Conservation (phyloP, 2,797 vertebrate genomes). For the Rhinophrynus dorsalis region DNA sequence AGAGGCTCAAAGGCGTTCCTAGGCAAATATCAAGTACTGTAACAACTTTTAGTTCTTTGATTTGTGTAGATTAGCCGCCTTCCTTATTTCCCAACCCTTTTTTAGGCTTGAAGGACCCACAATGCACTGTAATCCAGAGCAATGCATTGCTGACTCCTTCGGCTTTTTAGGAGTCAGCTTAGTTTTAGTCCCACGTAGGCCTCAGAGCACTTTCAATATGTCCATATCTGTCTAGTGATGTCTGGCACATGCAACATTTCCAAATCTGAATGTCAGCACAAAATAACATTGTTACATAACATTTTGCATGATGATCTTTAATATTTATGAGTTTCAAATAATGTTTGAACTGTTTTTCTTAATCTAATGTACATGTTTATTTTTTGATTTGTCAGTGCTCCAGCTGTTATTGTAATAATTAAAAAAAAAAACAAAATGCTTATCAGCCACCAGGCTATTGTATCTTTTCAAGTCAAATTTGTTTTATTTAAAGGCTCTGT, state of each 20-base stretch:
- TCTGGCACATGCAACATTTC: slow-evolving; percentile 84
- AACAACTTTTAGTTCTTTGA: slow-evolving; percentile 67
- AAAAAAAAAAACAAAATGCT: no score
- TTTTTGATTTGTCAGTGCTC: slow-evolving; percentile 70
- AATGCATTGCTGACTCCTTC: slow-evolving; percentile 23
- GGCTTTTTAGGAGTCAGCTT: slow-evolving; percentile 18
- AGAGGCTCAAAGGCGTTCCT: slow-evolving; percentile 76
- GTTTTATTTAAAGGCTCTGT: no score
- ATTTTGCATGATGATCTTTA: slow-evolving; percentile 91
- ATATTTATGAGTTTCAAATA: slow-evolving; percentile 73
- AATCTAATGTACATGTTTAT: slow-evolving; percentile 69
- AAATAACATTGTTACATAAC: slow-evolving; percentile 81
- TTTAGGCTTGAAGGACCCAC: slow-evolving; percentile 29
- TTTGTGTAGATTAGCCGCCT: slow-evolving; percentile 65
- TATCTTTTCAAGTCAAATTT: slow-evolving; percentile 65
- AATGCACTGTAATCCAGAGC: slow-evolving; percentile 2
- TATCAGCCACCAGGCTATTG: slow-evolving; percentile 56
- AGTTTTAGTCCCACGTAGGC: slow-evolving; percentile 30
- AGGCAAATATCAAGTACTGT: slow-evolving; percentile 77
- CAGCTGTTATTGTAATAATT: slow-evolving; percentile 61
- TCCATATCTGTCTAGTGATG: slow-evolving; percentile 80
- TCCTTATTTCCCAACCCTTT: slow-evolving; percentile 21
- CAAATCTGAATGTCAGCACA: slow-evolving; percentile 81
- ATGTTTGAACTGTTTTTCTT: slow-evolving; percentile 73
- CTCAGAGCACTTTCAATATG: slow-evolving; percentile 71